Evolutionary conservation across 2,797 vertebrate genomes (phyloP), one percentile per base, ranked within the genome.

Genomic region (Diplodus puntazzo): DNA sequence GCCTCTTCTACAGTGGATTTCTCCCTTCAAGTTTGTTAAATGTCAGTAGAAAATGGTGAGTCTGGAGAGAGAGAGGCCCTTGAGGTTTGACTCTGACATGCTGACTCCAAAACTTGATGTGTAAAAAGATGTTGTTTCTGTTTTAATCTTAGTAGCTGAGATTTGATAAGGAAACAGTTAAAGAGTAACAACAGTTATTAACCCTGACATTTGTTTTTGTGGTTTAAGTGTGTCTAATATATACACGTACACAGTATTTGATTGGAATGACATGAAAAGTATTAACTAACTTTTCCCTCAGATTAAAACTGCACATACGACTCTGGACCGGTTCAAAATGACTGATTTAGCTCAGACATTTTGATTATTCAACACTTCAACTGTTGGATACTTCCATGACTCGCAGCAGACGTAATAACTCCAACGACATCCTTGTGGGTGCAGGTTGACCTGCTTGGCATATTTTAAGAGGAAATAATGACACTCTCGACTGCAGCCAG

Each of bases 391-490:
- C 23, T 48, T 59, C 12, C 25, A 58, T 2, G 2, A n/a, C 58
- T 73, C 63, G 59, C 42, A 63, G 43, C 53, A 69, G 54, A 59
- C 68, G 60, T 75, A 54, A 59, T 63, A 63, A 55, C 67, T 63
- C 53, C 73, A 65, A 14, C 73, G 61, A 63, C 57, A 70, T 82
- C 57, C 68, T 76, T 73, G 63, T 50, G 74, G 77, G 50, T 75
- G 52, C 73, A 67, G 30, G 60, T 27, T 75, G 74, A 70, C 71
- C 57, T 49, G 48, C 75, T 57, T 52, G 55, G 52, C 49, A 73
- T 67, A 75, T 68, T 86, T 80, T 58, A 70, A 73, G 57, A 64
- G 54, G 68, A 73, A 86, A 68, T 71, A 62, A 69, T 72, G 78
- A 69, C 71, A 48, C 75, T 77, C 54, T 16, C 12, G 18, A 53